phyloP scores from a whole-genome alignment of 2,797 vertebrate species.

The Typhlichthys eigenmanni region DNA sequence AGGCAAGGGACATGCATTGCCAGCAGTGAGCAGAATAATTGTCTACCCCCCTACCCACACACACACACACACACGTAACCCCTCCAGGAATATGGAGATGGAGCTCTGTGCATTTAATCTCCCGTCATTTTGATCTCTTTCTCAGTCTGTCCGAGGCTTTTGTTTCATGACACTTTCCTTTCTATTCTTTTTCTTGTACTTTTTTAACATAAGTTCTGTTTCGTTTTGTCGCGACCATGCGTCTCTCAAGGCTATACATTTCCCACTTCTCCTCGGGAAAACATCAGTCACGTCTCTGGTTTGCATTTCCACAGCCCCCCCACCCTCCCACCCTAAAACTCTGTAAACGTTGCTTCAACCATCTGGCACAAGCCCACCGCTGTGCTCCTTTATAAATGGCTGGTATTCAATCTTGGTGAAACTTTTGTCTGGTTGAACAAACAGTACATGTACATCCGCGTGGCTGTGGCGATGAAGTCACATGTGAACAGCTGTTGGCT shows the following conservation, averaged over 20 bases:
- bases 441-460: neutral
- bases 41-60: conserved; percentile 29
- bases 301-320: conserved; percentile 2
- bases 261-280: conserved; percentile 1
- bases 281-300: conserved; percentile 12
- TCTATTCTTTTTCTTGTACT: conserved; percentile 17
- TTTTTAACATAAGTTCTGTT: neutral
- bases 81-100: conserved; percentile 30
- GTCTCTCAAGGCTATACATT: conserved; percentile 21
- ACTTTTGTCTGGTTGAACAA: conserved; percentile 26
- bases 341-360: neutral
- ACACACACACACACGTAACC: too few relatives aligned
- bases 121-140: conserved; percentile 40
- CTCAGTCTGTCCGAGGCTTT: conserved; percentile 23
- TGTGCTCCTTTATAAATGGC: neutral
- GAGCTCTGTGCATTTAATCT: conserved; percentile 44
- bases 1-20: neutral
- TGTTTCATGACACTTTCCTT: conserved; percentile 8
- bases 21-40: conserved; percentile 33
- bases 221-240: conserved; percentile 25
- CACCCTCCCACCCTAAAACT: too few relatives aligned
- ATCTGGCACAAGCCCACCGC: conserved; percentile 1
- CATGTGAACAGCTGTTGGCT: conserved; percentile 28
- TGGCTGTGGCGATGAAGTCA: conserved; percentile 38
- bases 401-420: conserved; percentile 10